Evolutionary conservation across 2,113 vertebrate species (phyloP), one percentile per base, ranked within the genome.

Genomic region (Thymallus thymallus): DNA sequence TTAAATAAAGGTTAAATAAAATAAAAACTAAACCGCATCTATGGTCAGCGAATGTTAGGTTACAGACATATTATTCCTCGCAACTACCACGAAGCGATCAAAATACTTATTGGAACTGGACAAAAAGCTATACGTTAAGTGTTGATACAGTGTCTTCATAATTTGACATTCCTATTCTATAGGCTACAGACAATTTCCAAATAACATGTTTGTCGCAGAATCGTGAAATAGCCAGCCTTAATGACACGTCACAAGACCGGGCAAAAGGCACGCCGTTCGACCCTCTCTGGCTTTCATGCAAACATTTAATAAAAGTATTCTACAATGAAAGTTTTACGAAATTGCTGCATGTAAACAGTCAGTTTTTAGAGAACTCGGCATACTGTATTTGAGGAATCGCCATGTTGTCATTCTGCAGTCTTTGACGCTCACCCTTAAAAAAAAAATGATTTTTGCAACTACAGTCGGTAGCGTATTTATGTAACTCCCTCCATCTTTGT

Each of bases 341-440:
- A 72, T 69, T 55, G 62, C 55, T 77, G 14, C 56, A 69, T 64
- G 20, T 63, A 78, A 75, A 65, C 71, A 82, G 48, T 71, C 69
- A 69, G 85, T 86, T 84, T 70, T 75, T 82, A 88, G 85, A 82
- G 26, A 26, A 26, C 26, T 26, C 26, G 1, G 26, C 26, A 26
- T 26, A 71, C 87, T 87, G 90, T 86, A 76, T 88, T 83, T 87
- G 69, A 77, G 87, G 89, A 88, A 82, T 90, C 93, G 93, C 93
- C 93, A 94, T 94, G 92, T 94, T 94, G 93, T 91, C 90, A 88
- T 89, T 89, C 91, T 90, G 90, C 91, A 88, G 91, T 93, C 91
- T 93, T 90, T 91, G 92, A 87, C 89, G 91, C 88, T 87, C 86
- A 2, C 26, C 26, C 26, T 26, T 85, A 88, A 87, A 90, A 89